Conservation (phyloP, 2,113 vertebrate genomes). For the Suncus etruscus region DNA sequence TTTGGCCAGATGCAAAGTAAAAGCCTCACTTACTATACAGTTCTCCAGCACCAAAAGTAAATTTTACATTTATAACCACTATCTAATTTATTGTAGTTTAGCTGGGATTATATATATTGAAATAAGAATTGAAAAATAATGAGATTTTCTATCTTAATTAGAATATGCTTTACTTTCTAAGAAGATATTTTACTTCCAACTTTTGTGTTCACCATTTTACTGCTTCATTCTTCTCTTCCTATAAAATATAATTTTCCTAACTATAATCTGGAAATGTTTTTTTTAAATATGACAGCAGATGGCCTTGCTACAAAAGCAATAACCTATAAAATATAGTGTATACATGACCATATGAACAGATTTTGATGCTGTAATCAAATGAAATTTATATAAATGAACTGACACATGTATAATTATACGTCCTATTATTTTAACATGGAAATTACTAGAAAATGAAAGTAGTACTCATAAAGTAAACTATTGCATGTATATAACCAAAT, state of each 20-base stretch:
- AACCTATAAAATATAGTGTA: constrained; percentile 67
- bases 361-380: constrained; percentile 62
- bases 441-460: constrained; percentile 47
- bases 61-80: not conserved
- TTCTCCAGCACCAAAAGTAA: too few species aligned
- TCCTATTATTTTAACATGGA: constrained; percentile 27
- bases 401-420: constrained; percentile 48
- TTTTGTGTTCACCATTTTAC: constrained; percentile 26
- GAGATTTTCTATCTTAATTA: not conserved
- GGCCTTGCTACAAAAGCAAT: constrained; percentile 48
- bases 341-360: constrained; percentile 50
- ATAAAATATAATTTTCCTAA: not conserved
- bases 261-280: constrained; percentile 26
- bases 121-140: constrained; percentile 28
- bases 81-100: not conserved
- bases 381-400: constrained; percentile 45
- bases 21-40: too few species aligned
- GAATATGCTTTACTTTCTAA: not conserved
- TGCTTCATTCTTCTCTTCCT: constrained; percentile 12
- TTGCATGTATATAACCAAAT: not conserved
- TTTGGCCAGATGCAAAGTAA: too few species aligned
- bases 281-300: constrained; percentile 71
- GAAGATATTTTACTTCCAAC: not conserved
- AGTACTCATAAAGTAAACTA: not conserved
- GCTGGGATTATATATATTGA: not conserved